Conservation (phyloP, 2,797 vertebrate genomes). For the Centropyge bicolor region DNA sequence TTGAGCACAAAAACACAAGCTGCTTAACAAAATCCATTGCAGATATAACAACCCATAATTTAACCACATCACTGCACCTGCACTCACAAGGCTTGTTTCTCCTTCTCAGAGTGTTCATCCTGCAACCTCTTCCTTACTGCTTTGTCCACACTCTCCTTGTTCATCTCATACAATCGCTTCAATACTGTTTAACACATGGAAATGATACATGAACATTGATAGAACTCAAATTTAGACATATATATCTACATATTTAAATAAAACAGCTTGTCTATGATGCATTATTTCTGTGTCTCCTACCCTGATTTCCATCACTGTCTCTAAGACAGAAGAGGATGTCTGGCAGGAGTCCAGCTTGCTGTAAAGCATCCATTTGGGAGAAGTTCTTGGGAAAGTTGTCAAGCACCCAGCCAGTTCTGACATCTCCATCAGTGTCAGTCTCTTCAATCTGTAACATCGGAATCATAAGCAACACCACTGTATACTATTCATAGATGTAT, state of each 20-base stretch:
- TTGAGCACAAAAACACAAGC: slow-evolving; percentile 9
- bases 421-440: slow-evolving; percentile 74
- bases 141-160: slow-evolving; percentile 84
- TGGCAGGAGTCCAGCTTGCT: slow-evolving; percentile 82
- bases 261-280: not conserved
- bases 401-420: slow-evolving; percentile 91
- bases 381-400: slow-evolving; percentile 89
- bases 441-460: slow-evolving; percentile 77
- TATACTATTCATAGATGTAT: not conserved
- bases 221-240: not conserved
- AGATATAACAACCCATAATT: not conserved
- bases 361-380: slow-evolving; percentile 84
- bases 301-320: slow-evolving; percentile 79
- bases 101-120: slow-evolving; percentile 71
- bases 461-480: not conserved
- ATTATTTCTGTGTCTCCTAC: slow-evolving; percentile 75
- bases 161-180: slow-evolving; percentile 86
- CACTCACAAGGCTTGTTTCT: slow-evolving; percentile 82
- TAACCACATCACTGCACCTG: not conserved
- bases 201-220: not conserved
- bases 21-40: not conserved
- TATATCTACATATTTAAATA: not conserved
- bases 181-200: slow-evolving; percentile 79
- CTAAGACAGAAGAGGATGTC: slow-evolving; percentile 90
- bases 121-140: slow-evolving; percentile 79